Evolutionary conservation across 2,113 vertebrate genomes (phyloP), one percentile per base, ranked within the genome.

Genomic region (Ceratotherium simum): DNA sequence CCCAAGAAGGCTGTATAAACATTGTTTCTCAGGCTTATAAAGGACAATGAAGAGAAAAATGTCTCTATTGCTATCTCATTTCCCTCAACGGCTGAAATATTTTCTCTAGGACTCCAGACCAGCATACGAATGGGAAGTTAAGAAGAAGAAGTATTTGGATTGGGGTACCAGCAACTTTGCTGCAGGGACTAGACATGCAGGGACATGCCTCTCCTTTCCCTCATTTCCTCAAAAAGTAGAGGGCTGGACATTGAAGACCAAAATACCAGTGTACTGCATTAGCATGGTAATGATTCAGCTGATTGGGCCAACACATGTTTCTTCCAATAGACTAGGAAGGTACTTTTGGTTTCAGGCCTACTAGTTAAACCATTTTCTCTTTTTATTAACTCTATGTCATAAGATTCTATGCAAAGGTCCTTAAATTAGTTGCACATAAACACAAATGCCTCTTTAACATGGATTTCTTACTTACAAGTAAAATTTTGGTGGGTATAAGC

Each of bases 1-100:
- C 14, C 67, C 65, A 65, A 73, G 73, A 94, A 83, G 8, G 29
- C 25, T 96, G 21, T 79, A 86, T 8, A 21, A 69, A 75, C 33
- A 76, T 75, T 87, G 42, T 84, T 93, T 96, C 48, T 96, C 46
- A 82, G n/a, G 8, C 18, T 58, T 58, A 94, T 73, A 79, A 89
- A 60, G 75, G 51, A 93, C 96, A 95, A 83, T 51, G 31, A 94
- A 90, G 72, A 79, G 54, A 94, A 91, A 94, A 92, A 58, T 51
- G 42, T 62, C 27, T 89, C 20, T 75, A 58, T 69, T 93, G 56
- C 29, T 95, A n/a, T 65, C 56, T 14, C 72, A 84, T 86, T 54
- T 95, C 39, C 67, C 36, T 93, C 85, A 96, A 79, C 5, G 64
- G 62, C 21, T 73, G 13, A 64, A 81, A 90, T 4, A 56, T 92